Percentiles rank a stretch among this genome's conserved stretches.
These are phyloP conservation scores for Noctua janthe DNA, from an alignment of 2,888 invertebrate species.

Conservation along the genomic window DNA sequence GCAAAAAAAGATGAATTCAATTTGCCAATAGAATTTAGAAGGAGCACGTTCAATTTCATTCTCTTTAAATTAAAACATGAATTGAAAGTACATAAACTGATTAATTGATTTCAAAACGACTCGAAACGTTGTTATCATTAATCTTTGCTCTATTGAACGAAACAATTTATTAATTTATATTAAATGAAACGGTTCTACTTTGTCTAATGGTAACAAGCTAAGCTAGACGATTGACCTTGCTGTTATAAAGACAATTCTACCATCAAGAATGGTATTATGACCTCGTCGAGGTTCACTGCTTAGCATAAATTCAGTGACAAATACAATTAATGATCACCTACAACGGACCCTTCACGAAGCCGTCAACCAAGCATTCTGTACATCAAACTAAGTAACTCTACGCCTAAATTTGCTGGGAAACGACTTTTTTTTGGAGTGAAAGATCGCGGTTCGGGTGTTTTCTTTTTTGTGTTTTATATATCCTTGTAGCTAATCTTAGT, in stretches of 20 bases:
- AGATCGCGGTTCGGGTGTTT: background rate
- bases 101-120: conserved; percentile 41
- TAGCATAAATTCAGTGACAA: background rate
- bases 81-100: conserved; percentile 22
- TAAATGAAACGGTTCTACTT: background rate
- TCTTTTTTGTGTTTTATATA: too few relatives aligned
- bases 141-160: conserved; percentile 18
- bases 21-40: background rate
- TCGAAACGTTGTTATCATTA: conserved; percentile 19
- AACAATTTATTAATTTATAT: conserved; percentile 29
- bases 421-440: background rate
- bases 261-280: background rate
- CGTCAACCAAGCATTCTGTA: background rate
- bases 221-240: background rate
- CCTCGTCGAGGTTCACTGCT: background rate
- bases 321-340: background rate
- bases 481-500: too few relatives aligned
- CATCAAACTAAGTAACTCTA: background rate
- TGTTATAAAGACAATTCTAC: conserved; percentile 7
- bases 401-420: background rate
- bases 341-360: background rate
- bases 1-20: background rate
- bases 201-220: background rate
- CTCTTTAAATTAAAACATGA: conserved; percentile 24
- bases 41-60: conserved; percentile 21